Evolutionary conservation across 2,888 invertebrate genomes (phyloP), one percentile per base, ranked within the genome.

Genomic region (Ligdia adustata): DNA sequence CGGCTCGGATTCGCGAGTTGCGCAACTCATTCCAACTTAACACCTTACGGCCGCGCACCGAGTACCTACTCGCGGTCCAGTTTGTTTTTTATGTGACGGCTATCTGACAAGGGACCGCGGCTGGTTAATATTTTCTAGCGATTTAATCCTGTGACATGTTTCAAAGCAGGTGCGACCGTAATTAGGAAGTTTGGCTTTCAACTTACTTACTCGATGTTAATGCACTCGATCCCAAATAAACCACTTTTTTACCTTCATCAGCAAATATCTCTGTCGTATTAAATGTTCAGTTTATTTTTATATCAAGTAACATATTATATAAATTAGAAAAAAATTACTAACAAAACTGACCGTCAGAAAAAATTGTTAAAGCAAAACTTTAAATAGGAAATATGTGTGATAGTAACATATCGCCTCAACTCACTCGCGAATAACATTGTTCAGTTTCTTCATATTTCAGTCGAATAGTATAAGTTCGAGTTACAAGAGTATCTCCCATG

Each of bases 401-500:
- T n/a, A n/a, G n/a, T n/a, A n/a, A n/a, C n/a, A n/a, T n/a, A n/a
- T n/a, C n/a, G n/a, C n/a, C n/a, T n/a, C n/a, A n/a, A n/a, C n/a
- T n/a, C n/a, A n/a, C n/a, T n/a, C n/a, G n/a, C n/a, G n/a, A n/a
- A n/a, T n/a, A n/a, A n/a, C n/a, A n/a, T n/a, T n/a, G n/a, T n/a
- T n/a, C n/a, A n/a, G n/a, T n/a, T n/a, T n/a, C n/a, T n/a, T n/a
- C n/a, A n/a, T n/a, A n/a, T n/a, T n/a, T n/a, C n/a, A n/a, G n/a
- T n/a, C n/a, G n/a, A n/a, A 24, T 14, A 7, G 9, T 11, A 7
- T 7, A 1, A 6, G 24, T 22, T 50, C 59, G 55, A 53, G 54
- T 39, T 40, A 38, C 31, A 33, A 14, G 53, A 46, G 69, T 64
- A 62, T 61, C 31, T 45, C 57, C 44, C 9, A 9, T 18, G 9